Conservation (phyloP, 2,113 vertebrate species). For the Tenebrosternarchus preto region DNA sequence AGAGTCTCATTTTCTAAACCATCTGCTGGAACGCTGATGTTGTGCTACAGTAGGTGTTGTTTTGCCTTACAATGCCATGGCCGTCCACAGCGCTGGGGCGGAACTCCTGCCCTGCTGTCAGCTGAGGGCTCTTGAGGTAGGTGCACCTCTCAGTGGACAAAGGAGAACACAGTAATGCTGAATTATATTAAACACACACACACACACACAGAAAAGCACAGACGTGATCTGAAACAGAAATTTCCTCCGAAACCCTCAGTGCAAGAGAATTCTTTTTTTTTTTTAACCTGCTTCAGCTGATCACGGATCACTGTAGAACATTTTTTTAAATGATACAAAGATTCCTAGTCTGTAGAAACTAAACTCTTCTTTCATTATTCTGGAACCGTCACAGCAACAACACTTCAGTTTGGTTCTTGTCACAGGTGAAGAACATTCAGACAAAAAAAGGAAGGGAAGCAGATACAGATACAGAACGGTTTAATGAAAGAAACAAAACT, state of each 20-base stretch:
- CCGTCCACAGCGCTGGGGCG: slow-evolving; percentile 10
- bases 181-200: slow-evolving; percentile 25
- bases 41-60: background rate
- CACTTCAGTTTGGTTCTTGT: slow-evolving; percentile 1
- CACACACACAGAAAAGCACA: slow-evolving; percentile 38
- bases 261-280: background rate
- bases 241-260: slow-evolving; percentile 43
- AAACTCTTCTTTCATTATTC: background rate
- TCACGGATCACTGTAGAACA: background rate
- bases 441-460: no score
- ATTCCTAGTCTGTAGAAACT: background rate
- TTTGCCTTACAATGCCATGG: background rate
- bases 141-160: slow-evolving; percentile 27
- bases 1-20: background rate
- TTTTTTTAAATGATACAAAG: background rate
- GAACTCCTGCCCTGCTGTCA: slow-evolving; percentile 11
- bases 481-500: no score
- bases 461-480: no score
- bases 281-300: background rate
- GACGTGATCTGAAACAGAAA: slow-evolving; percentile 44
- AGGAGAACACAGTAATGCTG: background rate
- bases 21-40: slow-evolving; percentile 6
- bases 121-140: slow-evolving; percentile 4
- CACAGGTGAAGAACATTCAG: no score
- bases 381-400: background rate